Conservation (phyloP, 2,888 invertebrate species). For the Oxystoma pomonae region DNA sequence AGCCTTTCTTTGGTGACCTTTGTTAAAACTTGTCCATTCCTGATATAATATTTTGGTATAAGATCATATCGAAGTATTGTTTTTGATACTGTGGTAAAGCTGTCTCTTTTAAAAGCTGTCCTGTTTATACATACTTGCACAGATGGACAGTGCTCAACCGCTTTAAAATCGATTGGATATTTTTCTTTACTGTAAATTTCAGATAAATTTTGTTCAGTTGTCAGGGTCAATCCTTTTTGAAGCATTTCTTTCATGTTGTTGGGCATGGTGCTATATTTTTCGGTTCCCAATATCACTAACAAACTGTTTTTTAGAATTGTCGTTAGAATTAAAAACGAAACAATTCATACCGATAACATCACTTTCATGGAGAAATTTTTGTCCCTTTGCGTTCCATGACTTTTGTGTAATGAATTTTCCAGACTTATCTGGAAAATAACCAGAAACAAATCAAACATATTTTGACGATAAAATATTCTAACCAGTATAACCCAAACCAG, state of each 20-base stretch:
- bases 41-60: slow-evolving; percentile 1
- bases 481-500: slow-evolving; percentile 6
- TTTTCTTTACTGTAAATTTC: slow-evolving; percentile 4
- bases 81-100: background rate
- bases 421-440: background rate
- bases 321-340: slow-evolving; percentile 12
- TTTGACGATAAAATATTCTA: background rate
- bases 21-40: background rate
- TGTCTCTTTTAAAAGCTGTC: slow-evolving; percentile 1
- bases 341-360: slow-evolving; percentile 13
- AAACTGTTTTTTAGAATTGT: slow-evolving; percentile 16
- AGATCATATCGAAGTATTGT: background rate
- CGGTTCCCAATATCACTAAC: slow-evolving; percentile 14
- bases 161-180: background rate
- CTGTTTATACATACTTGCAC: background rate
- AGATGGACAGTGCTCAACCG: background rate
- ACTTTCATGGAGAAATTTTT: slow-evolving; percentile 9
- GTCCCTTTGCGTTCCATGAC: background rate
- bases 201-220: slow-evolving; percentile 12
- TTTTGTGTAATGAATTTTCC: background rate
- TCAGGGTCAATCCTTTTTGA: slow-evolving; percentile 6
- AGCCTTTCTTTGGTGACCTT: background rate
- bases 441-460: background rate
- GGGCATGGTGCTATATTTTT: background rate
- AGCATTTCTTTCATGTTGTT: background rate